These are phyloP conservation scores for Crypturellus undulatus DNA, from an alignment of 2,113 vertebrate genomes.

Conservation along the genomic window DNA sequence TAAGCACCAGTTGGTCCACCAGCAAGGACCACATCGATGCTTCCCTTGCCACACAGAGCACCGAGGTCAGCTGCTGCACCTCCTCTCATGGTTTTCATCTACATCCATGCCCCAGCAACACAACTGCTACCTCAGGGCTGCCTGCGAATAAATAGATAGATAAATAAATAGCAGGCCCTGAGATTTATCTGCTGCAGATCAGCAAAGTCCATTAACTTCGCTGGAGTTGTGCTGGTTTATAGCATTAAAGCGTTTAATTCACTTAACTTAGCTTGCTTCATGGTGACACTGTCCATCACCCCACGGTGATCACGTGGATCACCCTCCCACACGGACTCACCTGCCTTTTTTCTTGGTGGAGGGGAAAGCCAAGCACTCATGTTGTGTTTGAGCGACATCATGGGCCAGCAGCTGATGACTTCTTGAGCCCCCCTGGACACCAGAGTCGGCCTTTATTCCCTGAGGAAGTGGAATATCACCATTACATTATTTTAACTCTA, in stretches of 20 bases:
- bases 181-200: neutral
- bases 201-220: neutral
- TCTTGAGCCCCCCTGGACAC: neutral
- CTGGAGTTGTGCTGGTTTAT: neutral
- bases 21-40: neutral
- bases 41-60: neutral
- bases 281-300: neutral
- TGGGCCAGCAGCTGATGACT: neutral
- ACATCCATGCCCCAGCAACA: rapidly evolving
- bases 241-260: neutral
- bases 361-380: rapidly evolving
- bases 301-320: rapidly evolving
- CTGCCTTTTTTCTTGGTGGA: neutral
- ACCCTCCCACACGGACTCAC: neutral
- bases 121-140: neutral
- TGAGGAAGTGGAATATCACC: neutral
- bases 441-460: neutral
- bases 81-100: neutral
- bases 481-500: neutral
- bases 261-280: neutral
- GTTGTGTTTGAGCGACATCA: neutral
- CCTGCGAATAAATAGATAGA: neutral
- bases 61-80: neutral
- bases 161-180: neutral
- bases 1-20: no score